phyloP scores from a whole-genome alignment of 2,888 invertebrate species.

The Eulithis prunata region DNA sequence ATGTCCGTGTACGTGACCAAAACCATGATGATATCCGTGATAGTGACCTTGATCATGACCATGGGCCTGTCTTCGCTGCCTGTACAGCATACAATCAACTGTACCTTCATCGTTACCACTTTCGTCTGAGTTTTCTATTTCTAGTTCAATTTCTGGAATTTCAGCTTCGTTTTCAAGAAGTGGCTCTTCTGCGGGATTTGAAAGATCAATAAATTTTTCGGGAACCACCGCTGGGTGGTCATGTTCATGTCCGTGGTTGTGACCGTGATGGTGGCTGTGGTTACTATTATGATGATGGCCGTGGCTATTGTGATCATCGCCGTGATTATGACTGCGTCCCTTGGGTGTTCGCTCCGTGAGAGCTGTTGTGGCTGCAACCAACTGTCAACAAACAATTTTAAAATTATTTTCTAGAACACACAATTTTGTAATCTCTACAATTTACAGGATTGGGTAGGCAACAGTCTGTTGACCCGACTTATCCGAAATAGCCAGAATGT shows the following conservation, averaged over 20 bases:
- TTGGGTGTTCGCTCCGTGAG: too few species aligned
- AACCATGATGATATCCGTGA: too few species aligned
- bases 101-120: neutral
- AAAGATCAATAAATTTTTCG: neutral
- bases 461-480: too few species aligned
- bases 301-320: neutral
- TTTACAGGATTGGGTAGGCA: too few species aligned
- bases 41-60: slow-evolving; percentile 23
- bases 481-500: too few species aligned
- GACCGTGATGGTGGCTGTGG: neutral
- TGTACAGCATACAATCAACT: neutral
- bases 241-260: slow-evolving; percentile 12
- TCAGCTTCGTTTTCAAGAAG: neutral
- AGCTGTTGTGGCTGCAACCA: slow-evolving; percentile 3
- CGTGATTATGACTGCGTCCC: neutral
- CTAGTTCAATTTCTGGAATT: neutral
- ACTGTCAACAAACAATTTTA: slow-evolving; percentile 7
- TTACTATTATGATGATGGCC: slow-evolving; percentile 24
- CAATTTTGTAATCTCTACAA: too few species aligned
- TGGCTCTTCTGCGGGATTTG: neutral
- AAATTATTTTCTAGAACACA: neutral
- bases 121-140: neutral
- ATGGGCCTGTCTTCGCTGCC: slow-evolving; percentile 1
- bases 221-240: neutral
- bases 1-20: slow-evolving; percentile 24